Evolutionary conservation across 2,113 vertebrate genomes (phyloP).

Genomic region (Probosciger aterrimus): DNA sequence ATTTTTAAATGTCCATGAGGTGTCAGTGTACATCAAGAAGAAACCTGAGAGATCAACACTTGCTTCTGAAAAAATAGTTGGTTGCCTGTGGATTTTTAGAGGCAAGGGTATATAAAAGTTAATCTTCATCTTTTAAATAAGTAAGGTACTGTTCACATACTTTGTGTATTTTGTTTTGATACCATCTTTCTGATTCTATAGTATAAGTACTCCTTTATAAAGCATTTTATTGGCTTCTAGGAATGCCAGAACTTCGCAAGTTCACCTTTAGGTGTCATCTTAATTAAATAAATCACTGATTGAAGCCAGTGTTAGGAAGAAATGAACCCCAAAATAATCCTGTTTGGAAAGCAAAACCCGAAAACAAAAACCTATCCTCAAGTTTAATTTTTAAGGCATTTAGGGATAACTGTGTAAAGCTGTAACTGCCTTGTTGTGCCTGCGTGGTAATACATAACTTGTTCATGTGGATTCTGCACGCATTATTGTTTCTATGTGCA

Average conservation of each 20-base stretch:
- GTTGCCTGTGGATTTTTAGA: background rate
- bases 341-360: background rate
- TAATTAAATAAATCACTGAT: background rate
- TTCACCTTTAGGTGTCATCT: background rate
- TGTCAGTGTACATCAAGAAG: conserved; percentile 37
- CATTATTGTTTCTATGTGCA: background rate
- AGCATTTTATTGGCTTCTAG: background rate
- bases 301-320: background rate
- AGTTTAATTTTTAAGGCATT: background rate
- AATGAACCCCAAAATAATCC: background rate
- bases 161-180: background rate
- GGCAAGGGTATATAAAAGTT: background rate
- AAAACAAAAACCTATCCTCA: background rate
- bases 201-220: background rate
- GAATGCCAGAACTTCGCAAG: background rate
- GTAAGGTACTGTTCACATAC: background rate
- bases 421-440: background rate
- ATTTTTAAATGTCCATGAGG: background rate
- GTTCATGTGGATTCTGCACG: background rate
- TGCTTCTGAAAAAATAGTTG: background rate
- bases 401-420: background rate
- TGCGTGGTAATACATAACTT: background rate
- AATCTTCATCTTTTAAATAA: background rate
- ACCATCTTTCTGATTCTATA: background rate
- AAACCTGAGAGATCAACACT: background rate